These are phyloP conservation scores for Oxytorus armatus DNA, from an alignment of 2,888 invertebrate species.

Conservation along the genomic window DNA sequence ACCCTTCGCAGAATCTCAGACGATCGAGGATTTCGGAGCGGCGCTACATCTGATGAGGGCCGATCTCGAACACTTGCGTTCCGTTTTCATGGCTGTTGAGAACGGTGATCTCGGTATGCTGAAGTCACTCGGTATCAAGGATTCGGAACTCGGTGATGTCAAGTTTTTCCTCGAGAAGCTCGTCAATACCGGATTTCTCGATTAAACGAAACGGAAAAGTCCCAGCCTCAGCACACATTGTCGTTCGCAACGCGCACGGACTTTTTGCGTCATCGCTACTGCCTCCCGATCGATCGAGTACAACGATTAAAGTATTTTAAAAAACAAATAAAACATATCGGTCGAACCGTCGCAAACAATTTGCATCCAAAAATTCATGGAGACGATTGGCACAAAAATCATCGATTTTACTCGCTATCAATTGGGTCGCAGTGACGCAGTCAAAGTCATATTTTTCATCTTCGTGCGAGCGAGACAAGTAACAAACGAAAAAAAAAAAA, in stretches of 20 bases:
- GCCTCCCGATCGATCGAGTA: conserved; percentile 37
- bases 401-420: conserved; percentile 22
- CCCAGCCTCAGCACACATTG: background rate
- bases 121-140: conserved; percentile 97
- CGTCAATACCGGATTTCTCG: conserved; percentile 97
- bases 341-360: too few species aligned
- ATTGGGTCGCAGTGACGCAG: conserved; percentile 40
- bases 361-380: too few species aligned
- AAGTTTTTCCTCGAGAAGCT: conserved; percentile 98
- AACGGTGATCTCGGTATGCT: conserved; percentile 97
- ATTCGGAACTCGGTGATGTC: conserved; percentile 97
- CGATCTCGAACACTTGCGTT: conserved; percentile 96
- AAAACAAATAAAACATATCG: conserved; percentile 10
- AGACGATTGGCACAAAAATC: background rate
- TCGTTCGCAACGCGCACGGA: conserved; percentile 1
- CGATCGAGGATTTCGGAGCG: conserved; percentile 97
- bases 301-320: background rate
- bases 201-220: conserved; percentile 86
- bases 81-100: conserved; percentile 97
- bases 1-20: conserved; percentile 92
- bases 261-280: conserved; percentile 63
- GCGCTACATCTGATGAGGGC: conserved; percentile 93
- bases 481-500: background rate
- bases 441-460: conserved; percentile 37
- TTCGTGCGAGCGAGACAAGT: conserved; percentile 22